Conservation (phyloP, 1,140 invertebrate species). For the Lethrus apterus region DNA sequence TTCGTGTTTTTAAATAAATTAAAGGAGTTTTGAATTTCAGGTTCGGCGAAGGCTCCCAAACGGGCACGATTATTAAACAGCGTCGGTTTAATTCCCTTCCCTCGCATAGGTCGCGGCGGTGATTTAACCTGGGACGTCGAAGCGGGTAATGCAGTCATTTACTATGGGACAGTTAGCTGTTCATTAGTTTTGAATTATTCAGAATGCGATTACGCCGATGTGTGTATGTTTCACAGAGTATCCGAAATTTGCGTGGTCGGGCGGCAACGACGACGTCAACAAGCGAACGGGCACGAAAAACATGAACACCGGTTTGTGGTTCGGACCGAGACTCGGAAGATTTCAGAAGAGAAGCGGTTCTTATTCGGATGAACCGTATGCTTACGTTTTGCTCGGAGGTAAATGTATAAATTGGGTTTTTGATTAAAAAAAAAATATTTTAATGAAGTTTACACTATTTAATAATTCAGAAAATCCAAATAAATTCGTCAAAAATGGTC, state of each 20-base stretch:
- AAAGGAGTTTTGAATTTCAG: no score
- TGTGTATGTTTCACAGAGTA: background rate
- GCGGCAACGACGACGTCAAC: background rate
- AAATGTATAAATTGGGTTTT: no score
- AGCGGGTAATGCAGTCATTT: conserved; percentile 3
- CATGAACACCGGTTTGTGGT: conserved; percentile 21
- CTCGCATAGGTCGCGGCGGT: conserved; percentile 2
- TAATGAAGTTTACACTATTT: no score
- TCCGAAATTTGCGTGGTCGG: background rate
- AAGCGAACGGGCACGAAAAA: conserved; percentile 13
- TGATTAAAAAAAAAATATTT: no score
- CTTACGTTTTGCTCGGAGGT: conserved; percentile 5
- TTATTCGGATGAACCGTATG: background rate
- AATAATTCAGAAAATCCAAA: no score
- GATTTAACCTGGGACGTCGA: conserved; percentile 3
- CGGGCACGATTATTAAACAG: no score
- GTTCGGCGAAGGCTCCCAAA: no score
- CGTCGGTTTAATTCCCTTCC: conserved; percentile 4
- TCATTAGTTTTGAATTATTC: background rate
- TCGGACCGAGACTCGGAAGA: conserved; percentile 19
- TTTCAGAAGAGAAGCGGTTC: conserved; percentile 15
- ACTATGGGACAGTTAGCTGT: background rate
- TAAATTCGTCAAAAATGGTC: no score
- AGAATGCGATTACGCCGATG: background rate
- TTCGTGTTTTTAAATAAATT: no score